Conservation (phyloP, 2,888 invertebrate species). For the Bombylius discolor region DNA sequence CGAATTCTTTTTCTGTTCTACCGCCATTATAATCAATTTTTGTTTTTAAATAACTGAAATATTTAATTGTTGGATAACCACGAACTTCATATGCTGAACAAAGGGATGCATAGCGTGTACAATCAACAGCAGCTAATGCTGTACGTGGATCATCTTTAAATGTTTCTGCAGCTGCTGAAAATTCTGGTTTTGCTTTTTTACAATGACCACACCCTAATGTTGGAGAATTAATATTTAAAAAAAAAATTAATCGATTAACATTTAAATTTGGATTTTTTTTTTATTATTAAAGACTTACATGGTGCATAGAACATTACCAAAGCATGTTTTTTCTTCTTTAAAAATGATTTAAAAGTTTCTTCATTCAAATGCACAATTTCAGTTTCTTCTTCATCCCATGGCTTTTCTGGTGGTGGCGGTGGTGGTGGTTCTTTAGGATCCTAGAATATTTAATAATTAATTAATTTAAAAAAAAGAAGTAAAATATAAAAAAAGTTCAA, state of each 20-base stretch:
- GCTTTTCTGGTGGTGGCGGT: conserved; percentile 65
- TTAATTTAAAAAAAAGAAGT: background rate
- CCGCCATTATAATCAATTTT: conserved; percentile 59
- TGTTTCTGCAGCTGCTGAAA: conserved; percentile 56
- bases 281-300: conserved; percentile 52
- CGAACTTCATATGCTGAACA: conserved; percentile 59
- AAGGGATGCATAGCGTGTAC: conserved; percentile 48
- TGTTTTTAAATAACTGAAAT: conserved; percentile 65
- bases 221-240: background rate
- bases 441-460: conserved; percentile 18
- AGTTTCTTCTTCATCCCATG: conserved; percentile 64
- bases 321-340: conserved; percentile 77
- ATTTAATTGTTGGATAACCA: conserved; percentile 78
- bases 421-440: conserved; percentile 74
- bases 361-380: conserved; percentile 65
- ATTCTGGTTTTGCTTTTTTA: conserved; percentile 75
- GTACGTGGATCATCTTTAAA: conserved; percentile 67
- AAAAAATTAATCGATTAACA: background rate
- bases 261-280: background rate
- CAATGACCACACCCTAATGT: conserved; percentile 79
- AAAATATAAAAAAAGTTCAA: background rate
- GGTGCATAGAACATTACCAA: conserved; percentile 88
- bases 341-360: conserved; percentile 54
- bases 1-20: conserved; percentile 46
- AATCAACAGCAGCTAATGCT: conserved; percentile 72